These are phyloP conservation scores for Lithophane ornitopus DNA, from an alignment of 2,888 invertebrate species.

Conservation along the genomic window DNA sequence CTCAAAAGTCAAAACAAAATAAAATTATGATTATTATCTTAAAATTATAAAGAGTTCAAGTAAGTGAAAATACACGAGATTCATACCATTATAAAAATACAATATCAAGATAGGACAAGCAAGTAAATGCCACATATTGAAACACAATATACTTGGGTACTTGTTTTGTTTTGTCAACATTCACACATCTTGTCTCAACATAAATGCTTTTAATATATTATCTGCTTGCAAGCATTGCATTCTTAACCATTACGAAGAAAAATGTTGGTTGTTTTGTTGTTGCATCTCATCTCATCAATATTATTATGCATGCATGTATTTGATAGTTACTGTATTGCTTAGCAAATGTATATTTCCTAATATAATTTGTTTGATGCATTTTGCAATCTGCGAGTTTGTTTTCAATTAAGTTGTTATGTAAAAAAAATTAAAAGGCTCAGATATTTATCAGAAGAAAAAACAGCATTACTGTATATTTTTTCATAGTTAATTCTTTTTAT, in stretches of 20 bases:
- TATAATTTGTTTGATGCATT: background rate
- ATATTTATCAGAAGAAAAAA: background rate
- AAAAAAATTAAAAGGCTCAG: too few relatives aligned
- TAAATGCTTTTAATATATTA: background rate
- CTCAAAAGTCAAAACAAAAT: background rate
- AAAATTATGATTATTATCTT: too few relatives aligned
- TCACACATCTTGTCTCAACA: background rate
- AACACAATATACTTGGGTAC: too few relatives aligned
- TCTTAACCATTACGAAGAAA: background rate
- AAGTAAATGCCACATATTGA: background rate
- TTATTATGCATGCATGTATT: background rate
- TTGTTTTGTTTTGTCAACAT: background rate
- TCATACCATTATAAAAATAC: background rate
- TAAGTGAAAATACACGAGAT: background rate
- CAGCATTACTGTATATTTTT: background rate
- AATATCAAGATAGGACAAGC: background rate
- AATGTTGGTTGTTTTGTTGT: background rate
- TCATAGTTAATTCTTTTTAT: background rate
- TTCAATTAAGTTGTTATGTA: background rate
- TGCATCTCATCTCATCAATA: background rate
- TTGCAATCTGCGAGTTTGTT: conserved; percentile 3
- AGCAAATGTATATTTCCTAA: conserved; percentile 26
- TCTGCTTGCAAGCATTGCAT: background rate
- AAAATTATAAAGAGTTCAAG: background rate
- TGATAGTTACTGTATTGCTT: background rate